A percentile compares a stretch with the other conserved stretches of the same genome.
Evolutionary conservation across 2,113 vertebrate species (phyloP).

Genomic region (Saimiri boliviensis): DNA sequence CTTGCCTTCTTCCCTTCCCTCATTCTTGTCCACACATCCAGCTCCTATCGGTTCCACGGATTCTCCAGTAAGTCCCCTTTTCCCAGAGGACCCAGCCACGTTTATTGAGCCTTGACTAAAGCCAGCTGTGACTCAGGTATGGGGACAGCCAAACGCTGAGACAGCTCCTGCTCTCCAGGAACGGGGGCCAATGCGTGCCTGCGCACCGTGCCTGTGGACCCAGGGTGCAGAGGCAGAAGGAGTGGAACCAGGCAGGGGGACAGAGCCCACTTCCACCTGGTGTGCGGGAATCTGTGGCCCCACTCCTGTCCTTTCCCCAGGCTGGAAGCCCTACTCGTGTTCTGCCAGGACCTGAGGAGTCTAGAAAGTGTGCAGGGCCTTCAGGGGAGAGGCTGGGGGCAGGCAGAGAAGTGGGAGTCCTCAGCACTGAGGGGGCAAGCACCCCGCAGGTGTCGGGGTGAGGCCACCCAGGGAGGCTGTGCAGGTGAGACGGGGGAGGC

Average conservation of each 20-base stretch:
- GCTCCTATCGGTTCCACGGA: background rate
- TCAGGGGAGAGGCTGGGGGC: background rate
- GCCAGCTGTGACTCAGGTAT: background rate
- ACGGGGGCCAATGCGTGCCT: fast-evolving
- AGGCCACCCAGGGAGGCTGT: background rate
- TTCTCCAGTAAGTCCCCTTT: background rate
- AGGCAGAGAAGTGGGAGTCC: background rate
- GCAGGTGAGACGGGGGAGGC: too few species aligned
- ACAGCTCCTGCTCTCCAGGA: background rate
- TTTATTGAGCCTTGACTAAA: background rate
- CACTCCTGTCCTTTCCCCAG: background rate
- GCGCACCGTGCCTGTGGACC: fast-evolving
- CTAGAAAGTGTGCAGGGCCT: background rate
- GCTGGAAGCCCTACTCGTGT: fast-evolving
- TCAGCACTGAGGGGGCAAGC: background rate
- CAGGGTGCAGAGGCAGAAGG: background rate
- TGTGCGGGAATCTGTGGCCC: background rate
- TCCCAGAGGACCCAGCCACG: background rate
- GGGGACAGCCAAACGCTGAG: background rate
- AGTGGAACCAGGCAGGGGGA: background rate
- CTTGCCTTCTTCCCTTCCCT: background rate
- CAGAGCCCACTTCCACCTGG: background rate
- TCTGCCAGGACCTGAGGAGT: background rate
- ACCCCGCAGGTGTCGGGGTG: background rate
- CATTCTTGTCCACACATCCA: background rate